Conservation (phyloP, 2,888 invertebrate genomes). For the Magallana nippona region DNA sequence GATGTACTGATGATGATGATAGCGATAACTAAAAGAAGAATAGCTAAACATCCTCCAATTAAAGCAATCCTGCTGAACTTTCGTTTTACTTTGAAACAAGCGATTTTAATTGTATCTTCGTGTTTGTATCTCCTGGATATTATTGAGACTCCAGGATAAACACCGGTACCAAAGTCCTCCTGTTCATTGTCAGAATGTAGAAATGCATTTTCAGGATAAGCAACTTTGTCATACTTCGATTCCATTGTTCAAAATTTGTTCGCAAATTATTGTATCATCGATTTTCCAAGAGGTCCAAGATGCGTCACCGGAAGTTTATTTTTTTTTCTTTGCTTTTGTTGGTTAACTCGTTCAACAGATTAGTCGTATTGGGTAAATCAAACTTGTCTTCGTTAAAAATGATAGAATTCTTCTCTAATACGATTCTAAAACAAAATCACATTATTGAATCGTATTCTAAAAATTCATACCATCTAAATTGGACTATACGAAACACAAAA, state of each 20-base stretch:
- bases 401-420: too few relatives aligned
- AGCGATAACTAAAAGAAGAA: conserved; percentile 50
- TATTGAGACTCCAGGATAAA: conserved; percentile 48
- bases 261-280: conserved; percentile 6
- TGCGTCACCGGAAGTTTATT: conserved; percentile 13
- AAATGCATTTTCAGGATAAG: conserved; percentile 57
- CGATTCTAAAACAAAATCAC: too few relatives aligned
- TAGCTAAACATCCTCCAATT: conserved; percentile 43
- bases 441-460: too few relatives aligned
- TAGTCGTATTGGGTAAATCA: too few relatives aligned
- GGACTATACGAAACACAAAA: too few relatives aligned
- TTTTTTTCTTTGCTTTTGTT: too few relatives aligned
- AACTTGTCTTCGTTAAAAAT: too few relatives aligned
- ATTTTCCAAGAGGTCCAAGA: background rate
- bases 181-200: conserved; percentile 52
- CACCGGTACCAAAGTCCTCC: conserved; percentile 52
- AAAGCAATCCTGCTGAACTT: conserved; percentile 51
- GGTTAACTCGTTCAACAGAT: too few relatives aligned
- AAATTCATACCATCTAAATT: too few relatives aligned
- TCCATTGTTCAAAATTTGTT: conserved; percentile 43
- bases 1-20: conserved; percentile 48
- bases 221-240: conserved; percentile 55
- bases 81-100: conserved; percentile 55
- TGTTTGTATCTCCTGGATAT: conserved; percentile 46
- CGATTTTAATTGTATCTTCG: conserved; percentile 51